These are phyloP conservation scores for Limnephilus rhombicus DNA, from an alignment of 2,888 invertebrate species.

Conservation along the genomic window DNA sequence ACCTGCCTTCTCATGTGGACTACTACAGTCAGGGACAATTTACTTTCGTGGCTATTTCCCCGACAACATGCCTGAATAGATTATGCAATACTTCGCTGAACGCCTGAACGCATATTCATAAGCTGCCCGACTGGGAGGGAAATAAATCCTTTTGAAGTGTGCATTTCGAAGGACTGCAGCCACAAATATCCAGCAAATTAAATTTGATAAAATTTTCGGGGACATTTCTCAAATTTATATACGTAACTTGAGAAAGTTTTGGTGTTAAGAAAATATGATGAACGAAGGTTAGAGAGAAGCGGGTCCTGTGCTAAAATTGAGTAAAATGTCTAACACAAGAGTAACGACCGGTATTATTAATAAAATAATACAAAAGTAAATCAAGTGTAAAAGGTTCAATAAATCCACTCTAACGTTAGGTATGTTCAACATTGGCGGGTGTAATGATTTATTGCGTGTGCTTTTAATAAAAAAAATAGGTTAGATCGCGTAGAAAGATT, in stretches of 20 bases:
- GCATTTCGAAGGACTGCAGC: background rate
- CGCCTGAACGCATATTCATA: constrained; percentile 18
- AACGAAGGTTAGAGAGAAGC: background rate
- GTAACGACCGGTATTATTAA: background rate
- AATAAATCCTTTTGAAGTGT: background rate
- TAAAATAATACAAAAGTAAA: background rate
- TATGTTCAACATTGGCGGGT: background rate
- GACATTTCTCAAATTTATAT: background rate
- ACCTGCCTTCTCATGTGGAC: background rate
- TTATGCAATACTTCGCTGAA: constrained; percentile 21
- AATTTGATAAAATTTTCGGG: background rate
- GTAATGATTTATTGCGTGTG: background rate
- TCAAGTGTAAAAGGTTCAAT: background rate
- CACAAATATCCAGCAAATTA: background rate
- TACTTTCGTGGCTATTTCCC: background rate
- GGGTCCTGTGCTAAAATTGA: background rate
- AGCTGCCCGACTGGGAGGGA: background rate
- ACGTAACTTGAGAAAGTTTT: background rate
- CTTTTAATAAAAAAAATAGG: background rate
- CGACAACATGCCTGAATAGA: constrained; percentile 4
- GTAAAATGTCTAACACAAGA: background rate
- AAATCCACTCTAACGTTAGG: background rate
- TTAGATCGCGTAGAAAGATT: background rate
- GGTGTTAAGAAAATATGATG: background rate
- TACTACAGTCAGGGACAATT: constrained; percentile 2